Evolutionary conservation across 2,113 vertebrate species (phyloP).

Genomic region (Mastomys coucha): DNA sequence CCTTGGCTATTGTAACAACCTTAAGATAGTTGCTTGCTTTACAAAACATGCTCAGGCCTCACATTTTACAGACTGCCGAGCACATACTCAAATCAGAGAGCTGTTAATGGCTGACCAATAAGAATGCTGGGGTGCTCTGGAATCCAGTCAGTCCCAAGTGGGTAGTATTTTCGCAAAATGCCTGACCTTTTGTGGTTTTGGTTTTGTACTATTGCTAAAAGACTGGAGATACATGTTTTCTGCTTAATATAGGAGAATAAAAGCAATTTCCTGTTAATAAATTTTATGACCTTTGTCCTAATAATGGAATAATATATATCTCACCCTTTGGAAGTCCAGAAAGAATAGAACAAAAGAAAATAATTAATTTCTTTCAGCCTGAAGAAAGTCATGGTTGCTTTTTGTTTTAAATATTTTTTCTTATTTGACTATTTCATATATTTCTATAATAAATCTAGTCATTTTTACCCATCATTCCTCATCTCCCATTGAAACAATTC

Average conservation of each 20-base stretch:
- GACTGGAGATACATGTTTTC: not conserved
- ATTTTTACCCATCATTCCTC: no score
- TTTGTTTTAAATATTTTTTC: not conserved
- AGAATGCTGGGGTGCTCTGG: not conserved
- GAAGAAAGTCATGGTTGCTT: conserved; percentile 11
- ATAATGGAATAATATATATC: conserved; percentile 2
- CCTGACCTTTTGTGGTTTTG: not conserved
- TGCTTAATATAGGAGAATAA: not conserved
- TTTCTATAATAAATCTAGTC: not conserved
- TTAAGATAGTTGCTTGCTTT: not conserved
- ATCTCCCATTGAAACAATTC: not conserved
- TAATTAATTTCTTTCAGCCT: not conserved
- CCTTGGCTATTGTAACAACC: not conserved
- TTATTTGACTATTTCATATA: not conserved
- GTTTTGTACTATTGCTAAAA: not conserved
- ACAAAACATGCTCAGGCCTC: not conserved
- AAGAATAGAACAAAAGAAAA: not conserved
- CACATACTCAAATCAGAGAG: not conserved
- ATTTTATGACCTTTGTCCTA: not conserved
- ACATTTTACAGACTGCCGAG: not conserved
- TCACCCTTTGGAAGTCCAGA: not conserved
- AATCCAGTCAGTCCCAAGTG: not conserved
- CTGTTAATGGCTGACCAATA: not conserved
- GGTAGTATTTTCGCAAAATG: not conserved
- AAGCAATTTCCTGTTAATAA: not conserved